Base-by-base conservation (phyloP, 2,113 vertebrate genomes). In the Tichodroma muraria region DNA sequence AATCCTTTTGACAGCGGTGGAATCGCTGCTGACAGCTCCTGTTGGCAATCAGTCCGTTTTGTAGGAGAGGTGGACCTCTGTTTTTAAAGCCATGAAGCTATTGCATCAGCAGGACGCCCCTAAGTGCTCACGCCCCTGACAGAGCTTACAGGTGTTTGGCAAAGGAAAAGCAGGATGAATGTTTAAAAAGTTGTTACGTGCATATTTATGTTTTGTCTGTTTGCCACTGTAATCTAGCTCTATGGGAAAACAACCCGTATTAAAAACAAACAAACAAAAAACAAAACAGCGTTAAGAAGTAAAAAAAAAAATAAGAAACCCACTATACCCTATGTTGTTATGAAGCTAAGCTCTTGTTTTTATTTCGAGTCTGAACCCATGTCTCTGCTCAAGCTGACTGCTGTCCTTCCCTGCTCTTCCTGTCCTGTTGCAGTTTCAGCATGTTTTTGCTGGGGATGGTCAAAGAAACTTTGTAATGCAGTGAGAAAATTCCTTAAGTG, bases 21-120 rank as follows among this genome's bases (percentile, higher is more conserved):
- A 53, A 47, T 76, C 30, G 6, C 54, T 70, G 85, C 79, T 90
- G 82, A 90, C 89, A 88, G 76, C 72, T 91, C 75, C 71, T 64
- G 72, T 77, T 82, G 57, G 87, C 72, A 90, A 70, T 82, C 88
- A 54, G 93, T 85, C 72, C 60, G 4, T 91, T 83, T 85, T 65
- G 80, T 59, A 57, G 69, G 61, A 65, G 69, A 90, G 56, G 45
- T 80, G 91, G 71, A 88, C 78, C 75, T 93, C 85, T 50, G 71
- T 89, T 95, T 93, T 80, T 85, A 88, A 97, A 97, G 94, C 94
- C 89, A 88, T 90, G 94, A 93, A 95, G 61, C 72, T 86, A 52
- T 78, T 75, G 71, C 88, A 85, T 80, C 94, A 90, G 91, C 90
- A 94, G 79, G 71, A 59, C 65, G 28, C 80, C 88, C 94, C 40